A percentile compares a stretch with the other conserved stretches of the same genome.
phyloP scores from a whole-genome alignment of 2,113 vertebrate species.

The Acanthochromis polyacanthus region DNA sequence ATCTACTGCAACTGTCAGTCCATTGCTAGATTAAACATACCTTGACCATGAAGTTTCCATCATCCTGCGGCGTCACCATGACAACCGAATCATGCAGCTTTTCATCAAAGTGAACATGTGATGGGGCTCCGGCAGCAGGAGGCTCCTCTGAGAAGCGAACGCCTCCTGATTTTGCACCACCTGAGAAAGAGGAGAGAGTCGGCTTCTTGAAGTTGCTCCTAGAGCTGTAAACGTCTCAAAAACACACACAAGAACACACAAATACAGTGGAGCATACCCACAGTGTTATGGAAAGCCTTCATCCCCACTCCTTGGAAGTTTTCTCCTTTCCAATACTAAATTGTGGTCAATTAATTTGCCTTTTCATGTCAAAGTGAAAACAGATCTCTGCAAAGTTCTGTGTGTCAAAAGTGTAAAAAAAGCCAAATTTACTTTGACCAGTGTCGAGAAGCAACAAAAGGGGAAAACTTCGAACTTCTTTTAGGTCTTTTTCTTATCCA shows the following conservation, averaged over 20 bases:
- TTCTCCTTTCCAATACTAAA: too few relatives aligned
- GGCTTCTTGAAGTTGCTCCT: not conserved
- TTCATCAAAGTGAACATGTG: slow-evolving; percentile 86
- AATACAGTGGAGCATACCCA: too few relatives aligned
- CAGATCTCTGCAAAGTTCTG: too few relatives aligned
- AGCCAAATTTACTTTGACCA: too few relatives aligned
- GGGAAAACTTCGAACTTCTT: not conserved
- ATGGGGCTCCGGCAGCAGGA: slow-evolving; percentile 57
- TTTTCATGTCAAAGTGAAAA: too few relatives aligned
- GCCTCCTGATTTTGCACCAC: slow-evolving; percentile 77
- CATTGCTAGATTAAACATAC: slow-evolving; percentile 56
- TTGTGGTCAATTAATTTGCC: too few relatives aligned
- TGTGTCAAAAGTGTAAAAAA: too few relatives aligned
- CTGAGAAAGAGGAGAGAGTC: slow-evolving; percentile 53
- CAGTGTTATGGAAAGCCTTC: too few relatives aligned
- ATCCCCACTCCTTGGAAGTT: too few relatives aligned
- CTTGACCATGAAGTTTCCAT: slow-evolving; percentile 87
- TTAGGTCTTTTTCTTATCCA: not conserved
- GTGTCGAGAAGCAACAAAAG: too few relatives aligned
- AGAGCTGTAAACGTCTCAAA: too few relatives aligned
- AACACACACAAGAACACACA: too few relatives aligned
- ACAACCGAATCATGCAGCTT: slow-evolving; percentile 87
- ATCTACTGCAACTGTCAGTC: not conserved
- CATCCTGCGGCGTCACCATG: slow-evolving; percentile 83
- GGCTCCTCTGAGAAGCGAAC: slow-evolving; percentile 83